Evolutionary conservation across 2,113 vertebrate genomes (phyloP).

Genomic region (Coracopsis vasa): DNA sequence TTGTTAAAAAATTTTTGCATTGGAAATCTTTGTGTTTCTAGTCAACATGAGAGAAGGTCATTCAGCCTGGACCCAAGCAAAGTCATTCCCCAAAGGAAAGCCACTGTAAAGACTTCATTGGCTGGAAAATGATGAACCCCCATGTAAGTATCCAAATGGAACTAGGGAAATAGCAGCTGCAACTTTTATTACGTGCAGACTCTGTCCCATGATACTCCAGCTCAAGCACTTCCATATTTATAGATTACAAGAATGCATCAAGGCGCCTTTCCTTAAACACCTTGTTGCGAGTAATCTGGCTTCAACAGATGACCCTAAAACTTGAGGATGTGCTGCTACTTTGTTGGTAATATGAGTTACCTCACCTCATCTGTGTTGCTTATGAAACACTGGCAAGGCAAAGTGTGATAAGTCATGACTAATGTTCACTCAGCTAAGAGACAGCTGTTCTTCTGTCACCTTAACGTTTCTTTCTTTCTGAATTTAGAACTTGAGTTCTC

Average conservation of each 20-base stretch:
- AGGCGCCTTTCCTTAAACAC: background rate
- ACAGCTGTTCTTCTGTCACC: background rate
- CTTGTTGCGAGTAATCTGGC: background rate
- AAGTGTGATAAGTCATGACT: background rate
- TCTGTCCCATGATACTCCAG: background rate
- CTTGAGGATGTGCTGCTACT: background rate
- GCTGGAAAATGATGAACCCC: background rate
- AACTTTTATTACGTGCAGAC: background rate
- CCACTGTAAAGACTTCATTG: background rate
- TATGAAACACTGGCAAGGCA: background rate
- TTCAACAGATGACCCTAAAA: background rate
- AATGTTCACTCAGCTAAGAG: background rate
- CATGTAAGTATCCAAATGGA: background rate
- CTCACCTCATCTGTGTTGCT: background rate
- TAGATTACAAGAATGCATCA: background rate
- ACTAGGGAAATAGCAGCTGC: background rate
- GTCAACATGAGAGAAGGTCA: background rate
- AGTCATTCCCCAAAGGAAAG: background rate
- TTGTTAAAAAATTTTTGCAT: background rate
- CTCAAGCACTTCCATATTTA: background rate
- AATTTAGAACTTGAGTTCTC: background rate
- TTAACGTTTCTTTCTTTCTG: background rate
- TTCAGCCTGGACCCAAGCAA: background rate
- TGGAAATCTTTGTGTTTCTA: background rate
- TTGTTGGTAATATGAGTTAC: background rate